A percentile compares a stretch with the other conserved stretches of the same genome.
Conservation (phyloP, 2,113 vertebrate genomes). For the Aphyosemion australe region DNA sequence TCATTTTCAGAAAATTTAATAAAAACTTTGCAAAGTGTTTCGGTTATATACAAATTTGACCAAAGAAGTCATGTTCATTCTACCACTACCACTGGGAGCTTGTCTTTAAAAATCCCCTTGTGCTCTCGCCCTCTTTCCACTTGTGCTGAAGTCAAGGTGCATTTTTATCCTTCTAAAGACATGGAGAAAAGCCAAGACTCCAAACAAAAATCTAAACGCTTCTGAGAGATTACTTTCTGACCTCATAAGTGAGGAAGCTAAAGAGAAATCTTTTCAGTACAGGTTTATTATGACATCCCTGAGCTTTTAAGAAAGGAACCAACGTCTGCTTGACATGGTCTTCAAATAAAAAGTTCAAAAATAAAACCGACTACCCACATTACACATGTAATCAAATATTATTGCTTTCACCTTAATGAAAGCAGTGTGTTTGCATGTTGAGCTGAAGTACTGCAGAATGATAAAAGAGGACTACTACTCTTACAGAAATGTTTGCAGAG, state of each 20-base stretch:
- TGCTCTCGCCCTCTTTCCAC: conserved; percentile 1
- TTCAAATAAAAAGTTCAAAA: conserved; percentile 6
- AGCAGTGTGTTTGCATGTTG: background rate
- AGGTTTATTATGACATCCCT: conserved; percentile 6
- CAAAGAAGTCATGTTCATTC: background rate
- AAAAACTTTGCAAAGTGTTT: background rate
- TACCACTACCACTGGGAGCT: background rate
- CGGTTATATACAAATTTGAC: too few species aligned
- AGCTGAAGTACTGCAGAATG: conserved; percentile 7
- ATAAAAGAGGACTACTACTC: background rate
- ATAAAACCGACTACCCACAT: conserved; percentile 2
- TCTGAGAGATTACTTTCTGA: conserved; percentile 6
- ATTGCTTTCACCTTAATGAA: conserved; percentile 22
- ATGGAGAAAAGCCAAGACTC: conserved; percentile 12
- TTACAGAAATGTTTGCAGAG: conserved; percentile 16
- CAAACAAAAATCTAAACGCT: conserved; percentile 9
- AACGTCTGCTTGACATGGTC: background rate
- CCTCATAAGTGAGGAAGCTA: conserved; percentile 13
- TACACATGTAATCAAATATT: conserved; percentile 3
- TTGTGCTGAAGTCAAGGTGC: conserved; percentile 21
- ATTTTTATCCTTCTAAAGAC: conserved; percentile 10
- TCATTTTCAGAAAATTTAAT: background rate
- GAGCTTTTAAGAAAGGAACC: conserved; percentile 8
- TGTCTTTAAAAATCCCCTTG: background rate
- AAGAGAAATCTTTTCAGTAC: conserved; percentile 9